Evolutionary conservation across 2,797 vertebrate species (phyloP).

Genomic region (Urosaurus nigricauda): DNA sequence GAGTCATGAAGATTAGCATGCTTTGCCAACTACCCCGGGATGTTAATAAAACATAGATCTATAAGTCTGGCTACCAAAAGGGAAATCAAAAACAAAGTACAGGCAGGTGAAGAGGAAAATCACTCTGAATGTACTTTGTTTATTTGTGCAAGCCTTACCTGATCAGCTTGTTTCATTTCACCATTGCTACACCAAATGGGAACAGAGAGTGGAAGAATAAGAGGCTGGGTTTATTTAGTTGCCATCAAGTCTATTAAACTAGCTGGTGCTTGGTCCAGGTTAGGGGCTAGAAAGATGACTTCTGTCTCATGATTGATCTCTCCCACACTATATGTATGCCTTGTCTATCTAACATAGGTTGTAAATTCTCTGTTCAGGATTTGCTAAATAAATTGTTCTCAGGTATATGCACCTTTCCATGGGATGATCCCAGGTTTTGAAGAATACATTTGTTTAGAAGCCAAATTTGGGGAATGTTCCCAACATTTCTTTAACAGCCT

Average conservation of each 20-base stretch:
- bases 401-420: not conserved
- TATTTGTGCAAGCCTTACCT: too few relatives aligned
- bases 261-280: not conserved
- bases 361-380: not conserved
- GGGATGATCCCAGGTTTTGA: not conserved
- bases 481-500: not conserved
- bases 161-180: too few relatives aligned
- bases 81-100: too few relatives aligned
- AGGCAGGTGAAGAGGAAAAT: too few relatives aligned
- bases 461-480: not conserved
- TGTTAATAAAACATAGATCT: too few relatives aligned
- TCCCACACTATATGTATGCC: not conserved
- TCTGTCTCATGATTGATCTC: not conserved
- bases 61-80: too few relatives aligned
- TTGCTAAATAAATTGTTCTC: not conserved
- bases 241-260: not conserved
- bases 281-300: not conserved
- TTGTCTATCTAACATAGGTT: not conserved
- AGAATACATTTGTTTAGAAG: conserved; percentile 6
- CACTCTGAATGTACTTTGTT: too few relatives aligned
- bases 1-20: too few relatives aligned
- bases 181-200: not conserved
- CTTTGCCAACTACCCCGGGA: too few relatives aligned
- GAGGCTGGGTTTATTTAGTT: not conserved
- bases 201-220: not conserved